Base-by-base conservation (phyloP, 2,888 invertebrate species). In the Dione vanillae region DNA sequence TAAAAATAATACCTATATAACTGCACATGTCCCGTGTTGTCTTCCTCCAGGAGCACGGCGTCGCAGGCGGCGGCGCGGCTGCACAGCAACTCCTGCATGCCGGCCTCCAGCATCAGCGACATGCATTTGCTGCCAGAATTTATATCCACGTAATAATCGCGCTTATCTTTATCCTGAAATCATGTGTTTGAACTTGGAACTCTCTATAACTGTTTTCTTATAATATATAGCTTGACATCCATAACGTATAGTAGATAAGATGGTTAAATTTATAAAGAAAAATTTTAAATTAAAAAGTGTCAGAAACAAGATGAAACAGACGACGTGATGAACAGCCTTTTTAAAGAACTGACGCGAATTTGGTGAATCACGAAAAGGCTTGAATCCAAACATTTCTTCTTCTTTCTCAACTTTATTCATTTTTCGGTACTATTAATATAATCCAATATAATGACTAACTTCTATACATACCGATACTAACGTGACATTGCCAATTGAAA, bases 141-240 rank as follows among this genome's bases (percentile, higher is more conserved):
- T 0, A 77, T 49, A 37, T 77, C 77, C n/a, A 77, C 10, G 69
- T 74, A 77, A 40, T 67, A 54, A n/a, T 70, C 72, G 61, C 35
- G 54, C 47, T 73, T 81, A n/a, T 84, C 82, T 9, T 76, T 72
- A 0, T 82, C 81, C 88, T 88, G 70, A 14, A 59, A 61, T 51
- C 0, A 51, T 64, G 35, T 9, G 9, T 8, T 35, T 52, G 2
- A 47, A 47, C 7, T n/a, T 47, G n/a, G n/a, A n/a, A n/a, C n/a
- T n/a, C n/a, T n/a, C n/a, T 47, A 2, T 47, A 40, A 14, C 35
- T 40, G 10, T 16, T 16, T 56, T 35, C n/a, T n/a, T n/a, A 27
- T 27, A 27, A 27, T 27, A 27, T 5, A 27, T 27, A 11, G 35
- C 37, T 37, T 9, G 6, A n/a, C 10, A 9, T 56, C 27, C n/a